Conservation (phyloP, 2,113 vertebrate genomes). For the Pseudopipra pipra region DNA sequence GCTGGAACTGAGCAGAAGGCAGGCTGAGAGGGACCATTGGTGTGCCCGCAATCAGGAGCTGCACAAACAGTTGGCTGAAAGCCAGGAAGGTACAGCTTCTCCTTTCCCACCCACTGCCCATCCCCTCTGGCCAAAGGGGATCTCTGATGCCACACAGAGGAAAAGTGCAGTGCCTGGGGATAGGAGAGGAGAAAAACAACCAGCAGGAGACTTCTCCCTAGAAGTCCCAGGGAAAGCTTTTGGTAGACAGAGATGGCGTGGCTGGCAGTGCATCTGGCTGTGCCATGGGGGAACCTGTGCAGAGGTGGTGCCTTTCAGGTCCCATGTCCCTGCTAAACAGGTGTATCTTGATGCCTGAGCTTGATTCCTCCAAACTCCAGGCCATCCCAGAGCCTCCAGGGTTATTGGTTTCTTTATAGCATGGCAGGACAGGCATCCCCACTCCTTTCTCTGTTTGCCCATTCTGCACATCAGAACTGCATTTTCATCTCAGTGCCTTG, state of each 20-base stretch:
- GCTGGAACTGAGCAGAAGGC: constrained; percentile 13
- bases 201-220: background rate
- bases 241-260: background rate
- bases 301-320: background rate
- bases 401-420: background rate
- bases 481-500: background rate
- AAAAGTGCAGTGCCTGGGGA: background rate
- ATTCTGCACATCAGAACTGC: background rate
- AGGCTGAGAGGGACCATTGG: constrained; percentile 47
- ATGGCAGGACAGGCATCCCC: background rate
- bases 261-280: background rate
- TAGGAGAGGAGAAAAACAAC: background rate
- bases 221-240: background rate
- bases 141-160: background rate
- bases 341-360: background rate
- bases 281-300: background rate
- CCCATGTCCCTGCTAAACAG: background rate
- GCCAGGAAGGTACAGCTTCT: background rate
- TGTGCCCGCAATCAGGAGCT: constrained; percentile 37
- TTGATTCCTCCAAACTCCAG: background rate
- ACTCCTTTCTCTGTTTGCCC: background rate
- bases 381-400: background rate
- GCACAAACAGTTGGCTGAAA: constrained; percentile 55
- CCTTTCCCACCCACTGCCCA: background rate
- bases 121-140: accelerated